A percentile compares a stretch with the other conserved stretches of the same genome.
Conservation (phyloP, 2,888 invertebrate genomes). For the Pseudococcus viburni region DNA sequence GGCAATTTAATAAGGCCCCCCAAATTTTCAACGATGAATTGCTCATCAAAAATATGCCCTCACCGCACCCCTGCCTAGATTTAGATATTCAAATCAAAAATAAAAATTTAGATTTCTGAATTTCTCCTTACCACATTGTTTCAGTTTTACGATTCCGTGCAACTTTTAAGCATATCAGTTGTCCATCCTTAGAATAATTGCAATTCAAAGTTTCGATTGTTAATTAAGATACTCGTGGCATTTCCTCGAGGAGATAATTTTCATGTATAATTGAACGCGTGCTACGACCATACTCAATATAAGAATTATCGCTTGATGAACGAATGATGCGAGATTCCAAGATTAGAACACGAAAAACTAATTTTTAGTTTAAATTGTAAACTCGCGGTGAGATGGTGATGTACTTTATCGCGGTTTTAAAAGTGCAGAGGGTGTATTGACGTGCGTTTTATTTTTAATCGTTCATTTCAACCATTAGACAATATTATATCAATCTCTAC, state of each 20-base stretch:
- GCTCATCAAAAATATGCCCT: too few relatives aligned
- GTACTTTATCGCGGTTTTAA: neutral
- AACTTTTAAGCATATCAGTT: too few relatives aligned
- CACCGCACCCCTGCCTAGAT: too few relatives aligned
- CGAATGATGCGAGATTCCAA: neutral
- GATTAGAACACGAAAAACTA: neutral
- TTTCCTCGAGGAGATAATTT: neutral
- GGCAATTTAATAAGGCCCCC: too few relatives aligned
- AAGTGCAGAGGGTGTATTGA: neutral
- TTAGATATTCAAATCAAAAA: too few relatives aligned
- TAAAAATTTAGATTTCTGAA: too few relatives aligned
- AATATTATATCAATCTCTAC: neutral
- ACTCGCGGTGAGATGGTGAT: neutral
- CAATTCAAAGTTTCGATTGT: too few relatives aligned
- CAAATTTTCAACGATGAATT: too few relatives aligned
- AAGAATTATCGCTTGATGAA: neutral
- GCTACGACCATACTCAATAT: neutral
- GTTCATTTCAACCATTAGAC: neutral
- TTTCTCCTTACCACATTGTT: too few relatives aligned
- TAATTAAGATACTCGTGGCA: neutral
- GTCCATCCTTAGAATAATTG: too few relatives aligned
- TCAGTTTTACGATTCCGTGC: too few relatives aligned
- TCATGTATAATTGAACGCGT: neutral
- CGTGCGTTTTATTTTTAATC: neutral
- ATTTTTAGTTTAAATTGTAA: slow-evolving; percentile 7